Percentiles rank a stretch among this genome's conserved stretches.
phyloP scores from a whole-genome alignment of 1,140 invertebrate species.

The Lucilia sericata region DNA sequence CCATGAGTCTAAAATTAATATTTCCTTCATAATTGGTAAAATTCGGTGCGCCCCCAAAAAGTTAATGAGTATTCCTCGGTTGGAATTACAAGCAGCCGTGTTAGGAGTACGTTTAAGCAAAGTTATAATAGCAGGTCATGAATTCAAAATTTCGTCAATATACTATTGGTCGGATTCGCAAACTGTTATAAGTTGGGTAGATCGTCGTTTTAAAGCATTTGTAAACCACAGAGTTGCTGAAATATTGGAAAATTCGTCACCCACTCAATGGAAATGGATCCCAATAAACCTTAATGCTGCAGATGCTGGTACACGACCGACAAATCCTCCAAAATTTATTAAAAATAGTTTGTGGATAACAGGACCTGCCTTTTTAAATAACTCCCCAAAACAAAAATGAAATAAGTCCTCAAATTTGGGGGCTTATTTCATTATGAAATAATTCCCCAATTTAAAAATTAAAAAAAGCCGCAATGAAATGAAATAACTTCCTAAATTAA shows the following conservation, averaged over 20 bases:
- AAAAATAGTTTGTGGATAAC: slow-evolving; percentile 46
- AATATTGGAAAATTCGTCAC: slow-evolving; percentile 56
- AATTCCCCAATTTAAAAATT: too few species aligned
- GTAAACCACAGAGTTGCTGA: slow-evolving; percentile 63
- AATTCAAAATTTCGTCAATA: slow-evolving; percentile 33
- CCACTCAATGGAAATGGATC: slow-evolving; percentile 52
- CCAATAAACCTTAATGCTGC: slow-evolving; percentile 55
- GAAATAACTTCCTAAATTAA: too few species aligned
- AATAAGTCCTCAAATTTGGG: too few species aligned
- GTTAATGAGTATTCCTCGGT: slow-evolving; percentile 51
- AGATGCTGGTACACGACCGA: slow-evolving; percentile 52
- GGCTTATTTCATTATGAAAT: too few species aligned
- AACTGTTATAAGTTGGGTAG: slow-evolving; percentile 53
- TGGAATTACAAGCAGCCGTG: slow-evolving; percentile 57
- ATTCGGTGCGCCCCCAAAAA: slow-evolving; percentile 54
- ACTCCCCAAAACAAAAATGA: too few species aligned
- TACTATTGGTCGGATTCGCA: slow-evolving; percentile 61
- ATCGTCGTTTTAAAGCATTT: slow-evolving; percentile 60
- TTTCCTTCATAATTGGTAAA: slow-evolving; percentile 45
- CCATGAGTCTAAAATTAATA: slow-evolving; percentile 46
- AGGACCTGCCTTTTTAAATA: slow-evolving; percentile 51
- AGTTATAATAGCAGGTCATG: slow-evolving; percentile 5
- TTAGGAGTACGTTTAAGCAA: slow-evolving; percentile 50
- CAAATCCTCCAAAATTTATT: background rate
- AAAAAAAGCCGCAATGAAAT: too few species aligned